Evolutionary conservation across 2,113 vertebrate genomes (phyloP).

Genomic region (Picathartes gymnocephalus): DNA sequence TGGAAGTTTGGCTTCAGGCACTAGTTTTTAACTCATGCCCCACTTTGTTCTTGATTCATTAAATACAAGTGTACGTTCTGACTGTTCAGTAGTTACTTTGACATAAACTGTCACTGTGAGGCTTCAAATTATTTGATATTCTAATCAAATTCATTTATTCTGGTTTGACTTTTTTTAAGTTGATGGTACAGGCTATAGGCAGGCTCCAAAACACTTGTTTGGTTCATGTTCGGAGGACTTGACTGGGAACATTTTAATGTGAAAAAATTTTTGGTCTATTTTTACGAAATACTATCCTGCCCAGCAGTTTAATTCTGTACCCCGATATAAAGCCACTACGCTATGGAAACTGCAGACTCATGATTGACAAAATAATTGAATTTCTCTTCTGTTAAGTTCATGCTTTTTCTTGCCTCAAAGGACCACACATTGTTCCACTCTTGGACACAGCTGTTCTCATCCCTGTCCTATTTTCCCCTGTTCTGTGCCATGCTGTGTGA

Average conservation of each 20-base stretch:
- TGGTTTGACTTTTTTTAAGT: neutral
- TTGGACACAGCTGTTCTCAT: neutral
- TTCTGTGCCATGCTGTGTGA: fast-evolving
- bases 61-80: neutral
- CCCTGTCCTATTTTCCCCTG: neutral
- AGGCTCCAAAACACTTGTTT: neutral
- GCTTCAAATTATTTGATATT: neutral
- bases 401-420: neutral
- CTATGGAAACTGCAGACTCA: neutral
- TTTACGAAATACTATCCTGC: neutral
- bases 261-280: neutral
- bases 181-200: neutral
- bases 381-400: neutral
- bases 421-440: fast-evolving
- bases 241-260: neutral
- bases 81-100: neutral
- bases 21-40: neutral
- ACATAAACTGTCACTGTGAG: neutral
- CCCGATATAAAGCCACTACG: neutral
- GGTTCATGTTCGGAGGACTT: neutral
- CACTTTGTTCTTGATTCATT: neutral
- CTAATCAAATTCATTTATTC: neutral
- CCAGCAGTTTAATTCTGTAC: neutral
- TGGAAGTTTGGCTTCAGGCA: neutral
- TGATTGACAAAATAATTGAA: neutral